Base-by-base conservation (phyloP, 2,888 invertebrate genomes). In the Kryphioiulus occultus region DNA sequence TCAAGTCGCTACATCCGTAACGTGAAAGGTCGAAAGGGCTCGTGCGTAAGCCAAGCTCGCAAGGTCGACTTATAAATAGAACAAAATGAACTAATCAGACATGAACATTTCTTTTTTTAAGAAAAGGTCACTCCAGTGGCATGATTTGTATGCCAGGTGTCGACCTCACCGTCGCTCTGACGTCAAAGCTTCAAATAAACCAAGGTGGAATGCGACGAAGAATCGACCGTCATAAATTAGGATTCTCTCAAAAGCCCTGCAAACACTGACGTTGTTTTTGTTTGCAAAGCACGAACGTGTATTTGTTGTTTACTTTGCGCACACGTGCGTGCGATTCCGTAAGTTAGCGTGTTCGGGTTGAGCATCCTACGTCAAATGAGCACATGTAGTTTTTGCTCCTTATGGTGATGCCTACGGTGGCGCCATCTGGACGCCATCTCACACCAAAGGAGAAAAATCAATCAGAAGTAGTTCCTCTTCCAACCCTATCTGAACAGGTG, bases 101-200 rank as follows among this genome's bases (percentile, higher is more conserved):
- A 53, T 5, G 53, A 53, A 53, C 1, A 53, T 53, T 53, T n/a
- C 19, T 53, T 53, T 53, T 53, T 53, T 53, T n/a, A 1, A 53
- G 3, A 53, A 53, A 53, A 53, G 53, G 53, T 53, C 7, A 53
- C n/a, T 53, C 53, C 53, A 19, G n/a, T 5, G 19, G 53, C 17
- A 53, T n/a, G n/a, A 53, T 53, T 53, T 53, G 53, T 53, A 53
- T 53, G 53, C 53, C 53, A 53, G 53, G 53, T 53, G 53, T 53
- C 53, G 47, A 47, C 47, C 2, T 1, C 47, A 47, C 5, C 15
- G 53, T 19, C 53, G n/a, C 7, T 53, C 53, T 53, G 53, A 53
- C 53, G 53, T 53, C 53, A 53, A 53, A 44, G 19, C 17, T 19
- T n/a, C 17, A 53, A 53, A 53, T 53, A 53, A 53, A 53, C 53